Percentiles rank a stretch among this genome's conserved stretches.
Conservation (phyloP, 2,797 vertebrate genomes). For the Pangasius djambal region DNA sequence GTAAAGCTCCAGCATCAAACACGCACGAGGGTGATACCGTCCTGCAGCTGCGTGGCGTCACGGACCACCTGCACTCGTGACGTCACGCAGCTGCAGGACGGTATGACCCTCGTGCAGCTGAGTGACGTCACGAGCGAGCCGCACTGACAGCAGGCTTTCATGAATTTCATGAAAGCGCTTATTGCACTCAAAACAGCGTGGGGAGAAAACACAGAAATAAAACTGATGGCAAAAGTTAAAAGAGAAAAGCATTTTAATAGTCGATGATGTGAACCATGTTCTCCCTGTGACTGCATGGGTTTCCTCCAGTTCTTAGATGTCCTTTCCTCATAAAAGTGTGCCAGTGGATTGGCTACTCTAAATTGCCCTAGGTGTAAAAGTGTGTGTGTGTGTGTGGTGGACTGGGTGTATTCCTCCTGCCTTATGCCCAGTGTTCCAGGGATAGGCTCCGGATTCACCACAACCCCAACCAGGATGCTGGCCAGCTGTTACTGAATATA, state of each 20-base stretch:
- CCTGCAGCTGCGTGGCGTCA: conserved; percentile 15
- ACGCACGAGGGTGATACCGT: neutral
- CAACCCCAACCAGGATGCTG: no score
- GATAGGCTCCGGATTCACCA: neutral
- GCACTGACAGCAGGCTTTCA: neutral
- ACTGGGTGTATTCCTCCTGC: neutral
- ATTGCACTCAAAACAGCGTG: neutral
- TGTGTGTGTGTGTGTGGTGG: neutral
- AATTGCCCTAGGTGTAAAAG: neutral
- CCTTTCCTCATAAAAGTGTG: neutral
- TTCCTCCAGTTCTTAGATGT: neutral
- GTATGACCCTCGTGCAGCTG: neutral
- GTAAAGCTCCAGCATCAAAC: neutral
- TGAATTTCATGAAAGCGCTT: neutral
- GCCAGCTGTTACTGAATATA: neutral
- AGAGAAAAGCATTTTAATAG: neutral
- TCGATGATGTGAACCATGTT: neutral
- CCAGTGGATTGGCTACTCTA: neutral
- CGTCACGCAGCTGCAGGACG: neutral
- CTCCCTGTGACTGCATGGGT: neutral
- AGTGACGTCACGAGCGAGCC: conserved; percentile 10
- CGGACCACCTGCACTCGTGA: neutral
- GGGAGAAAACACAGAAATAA: neutral
- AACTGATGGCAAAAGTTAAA: neutral
- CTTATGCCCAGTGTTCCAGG: neutral